Evolutionary conservation across 92 coral and sea anemone genomes (phyloP).

Genomic region (Umimayanthus kanabou): DNA sequence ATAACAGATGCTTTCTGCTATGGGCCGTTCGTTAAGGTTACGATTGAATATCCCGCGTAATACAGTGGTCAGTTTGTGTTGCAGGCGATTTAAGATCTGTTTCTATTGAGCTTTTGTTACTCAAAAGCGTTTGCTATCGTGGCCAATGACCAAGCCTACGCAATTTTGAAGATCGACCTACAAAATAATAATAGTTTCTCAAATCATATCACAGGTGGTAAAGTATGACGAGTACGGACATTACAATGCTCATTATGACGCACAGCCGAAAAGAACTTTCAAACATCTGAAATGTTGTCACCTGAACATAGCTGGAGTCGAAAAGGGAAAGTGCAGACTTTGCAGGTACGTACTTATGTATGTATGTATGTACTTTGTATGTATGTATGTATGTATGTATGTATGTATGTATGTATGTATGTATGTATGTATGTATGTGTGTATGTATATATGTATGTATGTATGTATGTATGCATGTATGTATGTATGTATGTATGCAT

Average conservation of each 20-base stretch:
- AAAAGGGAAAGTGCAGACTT: constrained; percentile 60
- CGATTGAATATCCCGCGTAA: too few species aligned
- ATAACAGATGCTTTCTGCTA: too few species aligned
- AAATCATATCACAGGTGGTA: constrained; percentile 65
- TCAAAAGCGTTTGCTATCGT: not conserved
- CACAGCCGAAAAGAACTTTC: constrained; percentile 68
- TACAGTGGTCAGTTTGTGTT: not conserved
- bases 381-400: constrained; percentile 23
- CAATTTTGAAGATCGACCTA: not conserved
- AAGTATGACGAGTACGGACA: constrained; percentile 85
- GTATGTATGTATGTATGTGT: too few species aligned
- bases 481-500: too few species aligned
- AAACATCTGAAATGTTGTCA: constrained; percentile 86
- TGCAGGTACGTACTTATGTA: constrained; percentile 56
- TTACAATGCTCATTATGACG: constrained; percentile 91
- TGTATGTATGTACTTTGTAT: too few species aligned
- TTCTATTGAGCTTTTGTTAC: not conserved
- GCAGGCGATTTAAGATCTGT: not conserved
- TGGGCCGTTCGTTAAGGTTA: too few species aligned
- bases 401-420: not conserved
- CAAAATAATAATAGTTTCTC: not conserved
- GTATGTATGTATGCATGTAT: too few species aligned
- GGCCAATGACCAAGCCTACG: too few species aligned
- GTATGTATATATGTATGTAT: too few species aligned
- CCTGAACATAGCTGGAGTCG: constrained; percentile 44